Base-by-base conservation (phyloP, 2,797 vertebrate genomes). In the Garrulus glandarius region DNA sequence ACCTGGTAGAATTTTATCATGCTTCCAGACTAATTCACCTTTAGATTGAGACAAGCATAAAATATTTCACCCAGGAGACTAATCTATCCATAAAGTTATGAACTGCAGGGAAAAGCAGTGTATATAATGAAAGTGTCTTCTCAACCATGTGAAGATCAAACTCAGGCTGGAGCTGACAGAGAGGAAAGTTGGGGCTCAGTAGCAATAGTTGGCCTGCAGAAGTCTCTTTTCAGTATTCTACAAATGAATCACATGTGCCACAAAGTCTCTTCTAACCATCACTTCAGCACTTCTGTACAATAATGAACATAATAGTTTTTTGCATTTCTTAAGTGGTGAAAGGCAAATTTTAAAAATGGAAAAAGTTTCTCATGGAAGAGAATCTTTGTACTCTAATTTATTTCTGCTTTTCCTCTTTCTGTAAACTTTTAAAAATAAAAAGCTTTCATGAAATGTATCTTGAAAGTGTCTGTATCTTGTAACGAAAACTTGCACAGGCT, bases 401-500 rank as follows among this genome's bases (percentile, higher is more conserved):
- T 55, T 76, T 81, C 65, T 89, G 39, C 79, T 61, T 95, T 83
- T 4, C 5, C 13, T 83, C 34, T 74, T 88, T 76, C 69, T 3
- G 0, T 65, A 46, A 95, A 81, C 52, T 82, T 94, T 61, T 37
- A 47, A 57, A 94, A 71, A 56, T 65, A 81, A 68, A 41, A 64
- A 16, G 29, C 37, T 70, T 23, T 76, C 79, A 74, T 59, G 88
- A 88, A 68, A 52, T n/a, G 8, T 32, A 69, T 87, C 69, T 92
- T 83, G 37, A 80, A 87, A 89, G 52, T 23, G 0, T 37, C 56
- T 26, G n/a, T 72, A 37, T 27, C 85, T 83, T 56, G 43, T 56
- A 67, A 81, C 72, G 68, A 68, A 56, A 87, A 53, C 44, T 92
- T 78, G 39, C 64, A 56, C 27, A 55, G 74, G 46, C 85, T 90